Evolutionary conservation across 2,113 vertebrate genomes (phyloP), one percentile per base, ranked within the genome.

Genomic region (Sceloporus undulatus): DNA sequence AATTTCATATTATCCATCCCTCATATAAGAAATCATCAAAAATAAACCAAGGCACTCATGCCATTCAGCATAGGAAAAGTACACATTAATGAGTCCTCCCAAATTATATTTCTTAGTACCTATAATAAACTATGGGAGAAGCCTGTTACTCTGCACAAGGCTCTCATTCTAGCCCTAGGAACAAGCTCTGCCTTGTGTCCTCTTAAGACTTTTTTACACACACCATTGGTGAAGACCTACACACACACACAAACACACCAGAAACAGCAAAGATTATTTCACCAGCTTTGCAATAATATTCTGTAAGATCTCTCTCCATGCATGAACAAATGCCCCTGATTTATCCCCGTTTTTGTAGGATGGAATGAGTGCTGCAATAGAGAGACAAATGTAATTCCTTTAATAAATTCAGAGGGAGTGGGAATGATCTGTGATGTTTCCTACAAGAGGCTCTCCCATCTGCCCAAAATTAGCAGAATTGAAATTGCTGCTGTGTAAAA

Each of bases 351-450:
- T 92, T 81, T 73, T 90, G 89, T 92, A 90, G 74, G 40, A 86
- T 59, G 56, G 89, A 89, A 92, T 81, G 81, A 90, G 79, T 86
- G 82, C 91, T 91, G 92, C 87, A 88, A 56, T 85, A 89, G 88
- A 85, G 0, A 90, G 89, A 94, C 94, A 88, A 89, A 95, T 65
- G 5, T 92, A 96, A 93, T 94, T 92, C 78, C 54, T 86, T 94
- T 94, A 92, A 29, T 90, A 80, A 73, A 38, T 90, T 88, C 92
- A 48, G 68, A 42, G 52, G 23, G 48, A 4, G 3, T n/a, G 48
- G 9, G 71, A 23, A 84, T 78, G 85, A 87, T 10, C 89, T 92
- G 85, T 90, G 89, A 94, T 90, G 85, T 91, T 94, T 90, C 91
- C 74, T 54, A 21, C 34, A 89, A 90, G 54, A 91, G 18, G 87